A percentile compares a stretch with the other conserved stretches of the same genome.
phyloP scores from a whole-genome alignment of 1,140 invertebrate genomes.

The Drosophila elegans region DNA sequence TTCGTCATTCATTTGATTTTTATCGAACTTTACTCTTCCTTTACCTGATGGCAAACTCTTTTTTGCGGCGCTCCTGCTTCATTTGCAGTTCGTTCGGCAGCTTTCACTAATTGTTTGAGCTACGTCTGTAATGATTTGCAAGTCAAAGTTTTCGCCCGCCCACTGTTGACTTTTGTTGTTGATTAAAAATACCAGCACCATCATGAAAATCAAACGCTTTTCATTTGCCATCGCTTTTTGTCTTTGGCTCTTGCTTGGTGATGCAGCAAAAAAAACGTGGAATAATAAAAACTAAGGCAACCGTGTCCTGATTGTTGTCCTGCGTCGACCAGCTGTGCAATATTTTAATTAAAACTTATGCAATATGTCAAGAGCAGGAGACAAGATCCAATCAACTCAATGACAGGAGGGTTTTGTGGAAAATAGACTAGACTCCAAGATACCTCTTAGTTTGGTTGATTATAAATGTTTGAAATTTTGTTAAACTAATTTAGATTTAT shows the following conservation, averaged over 20 bases:
- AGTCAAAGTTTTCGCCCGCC: conserved; percentile 68
- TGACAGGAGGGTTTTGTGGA: neutral
- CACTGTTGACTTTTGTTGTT: conserved; percentile 74
- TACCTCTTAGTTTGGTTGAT: neutral
- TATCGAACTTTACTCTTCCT: conserved; percentile 27
- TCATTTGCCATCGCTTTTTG: conserved; percentile 54
- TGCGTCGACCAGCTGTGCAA: conserved; percentile 45
- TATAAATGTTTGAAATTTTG: neutral
- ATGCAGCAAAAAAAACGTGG: conserved; percentile 17
- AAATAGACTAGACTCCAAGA: neutral
- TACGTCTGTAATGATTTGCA: conserved; percentile 83
- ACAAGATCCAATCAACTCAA: conserved; percentile 11
- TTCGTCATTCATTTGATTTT: conserved; percentile 64
- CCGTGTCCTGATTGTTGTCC: conserved; percentile 45
- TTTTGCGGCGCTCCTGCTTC: conserved; percentile 26
- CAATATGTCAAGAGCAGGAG: conserved; percentile 31
- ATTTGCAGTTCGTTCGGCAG: conserved; percentile 67
- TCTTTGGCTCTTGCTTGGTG: conserved; percentile 58
- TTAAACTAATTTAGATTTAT: no score
- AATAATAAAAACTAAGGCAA: conserved; percentile 26
- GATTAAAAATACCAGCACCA: conserved; percentile 64
- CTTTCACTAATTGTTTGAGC: conserved; percentile 82
- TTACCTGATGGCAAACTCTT: conserved; percentile 5
- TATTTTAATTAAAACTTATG: conserved; percentile 79
- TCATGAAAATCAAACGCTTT: conserved; percentile 32